Base-by-base conservation (phyloP, 2,797 vertebrate species). In the Danio albolineatus region DNA sequence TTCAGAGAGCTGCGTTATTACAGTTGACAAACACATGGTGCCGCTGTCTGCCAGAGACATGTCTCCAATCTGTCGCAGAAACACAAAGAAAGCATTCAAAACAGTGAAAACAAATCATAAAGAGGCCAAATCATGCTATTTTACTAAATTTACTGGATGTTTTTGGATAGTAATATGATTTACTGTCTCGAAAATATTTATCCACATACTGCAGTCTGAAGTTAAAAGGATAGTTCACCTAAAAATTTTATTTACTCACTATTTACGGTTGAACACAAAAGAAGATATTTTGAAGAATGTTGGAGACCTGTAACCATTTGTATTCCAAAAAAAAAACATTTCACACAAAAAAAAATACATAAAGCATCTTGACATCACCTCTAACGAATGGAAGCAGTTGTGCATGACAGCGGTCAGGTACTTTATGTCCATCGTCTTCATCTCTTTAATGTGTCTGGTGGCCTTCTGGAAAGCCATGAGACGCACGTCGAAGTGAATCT, bases 1-100 rank as follows among this genome's bases (percentile, higher is more conserved):
- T 41, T 87, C 90, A 14, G 92, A 92, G 80, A 99, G 85, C 73
- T 91, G 95, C 3, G 73, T 85, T 82, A 98, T 94, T n/a, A 99
- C 82, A 2, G 91, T 91, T 44, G 91, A 95, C 86, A 99, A 86
- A 87, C 97, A 98, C 86, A 97, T 73, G 86, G 93, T 95, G 90
- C 96, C 96, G 0, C 93, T 97, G 92, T 98, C 98, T 83, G 94
- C 95, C 80, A 99, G 88, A 41, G 98, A 96, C 98, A 99, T 99
- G 88, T 99, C 98, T 1, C 95, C 95, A 2, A 98, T 92, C 98
- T 99, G 86, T 76, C n/a, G 14, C 7, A 21, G 10, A 48, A 39
- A 76, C 39, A 72, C 1, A 59, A 6, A 64, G 43, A 64, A 7
- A 53, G 12, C 41, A 60, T 60, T 67, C 39, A 39, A 46, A 57